Base-by-base conservation (phyloP, 1,140 invertebrate genomes). In the Habropoda laboriosa region DNA sequence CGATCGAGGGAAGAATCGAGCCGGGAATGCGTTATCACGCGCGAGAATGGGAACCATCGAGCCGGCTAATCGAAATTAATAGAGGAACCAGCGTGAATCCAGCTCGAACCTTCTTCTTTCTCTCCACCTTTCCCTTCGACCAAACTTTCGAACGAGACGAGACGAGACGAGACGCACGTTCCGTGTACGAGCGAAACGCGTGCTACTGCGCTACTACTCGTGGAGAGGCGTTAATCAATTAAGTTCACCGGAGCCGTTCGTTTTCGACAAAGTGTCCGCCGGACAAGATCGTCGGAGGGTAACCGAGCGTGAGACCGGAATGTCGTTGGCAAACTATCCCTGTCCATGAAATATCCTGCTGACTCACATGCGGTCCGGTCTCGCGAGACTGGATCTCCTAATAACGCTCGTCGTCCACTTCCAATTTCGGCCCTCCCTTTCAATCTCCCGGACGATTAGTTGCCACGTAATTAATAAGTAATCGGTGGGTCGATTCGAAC, bases 391-490 rank as follows among this genome's bases (percentile, higher is more conserved):
- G 68, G 40, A 63, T 63, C 45, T 63, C 47, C 57, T 73, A 73
- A 79, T 80, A 80, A 80, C 60, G 75, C 40, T 58, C 66, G 68
- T 73, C 68, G 68, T 73, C 68, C 78, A 40, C 24, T 66, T 79
- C 71, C 70, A 79, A 79, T 73, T 57, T 66, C 53, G 21, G 12
- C n/a, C 6, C 64, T 55, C 53, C 24, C 51, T 67, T 78, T 60
- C 60, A 47, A 58, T 66, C 60, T 58, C 18, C 35, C 18, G 21
- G 6, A 10, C 71, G 71, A 80, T 66, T 55, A 64, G 60, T 47
- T 21, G 68, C 10, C 7, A 24, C 21, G 38, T 80, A 83, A 83
- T 80, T 85, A 85, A 85, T 80, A 83, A 85, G 40, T 49, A 63
- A 64, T 63, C 77, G 24, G 24, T 8, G n/a, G 18, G 24, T 72